Evolutionary conservation across 1,140 invertebrate species (phyloP), one percentile per base, ranked within the genome.

Genomic region (Apocrypta bakeri): DNA sequence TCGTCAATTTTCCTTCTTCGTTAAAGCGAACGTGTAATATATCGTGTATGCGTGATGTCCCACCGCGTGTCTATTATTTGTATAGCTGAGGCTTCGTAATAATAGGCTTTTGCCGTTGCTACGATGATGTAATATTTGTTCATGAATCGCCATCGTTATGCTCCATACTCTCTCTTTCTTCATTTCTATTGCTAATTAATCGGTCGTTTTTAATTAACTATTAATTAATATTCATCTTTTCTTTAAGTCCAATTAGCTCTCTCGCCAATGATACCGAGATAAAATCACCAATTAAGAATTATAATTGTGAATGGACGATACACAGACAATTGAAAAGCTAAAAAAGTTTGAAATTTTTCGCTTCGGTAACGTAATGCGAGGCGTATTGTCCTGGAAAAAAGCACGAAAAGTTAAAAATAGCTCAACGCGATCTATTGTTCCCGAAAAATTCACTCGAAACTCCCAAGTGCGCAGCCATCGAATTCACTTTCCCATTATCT

Each of bases 401-500:
- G 48, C 48, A 4, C 48, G 4, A 56, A 56, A 56, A n/a, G 48
- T n/a, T 56, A n/a, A 56, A n/a, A 56, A 56, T 56, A 56, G 17
- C 48, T 6, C 48, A 21, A 56, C 48, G 17, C 48, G 14, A 14
- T 21, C 48, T 6, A 3, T 6, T 21, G 7, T n/a, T 21, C 48
- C 21, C n/a, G 33, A 37, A 56, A 56, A 56, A 56, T 56, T 21
- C 48, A n/a, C 48, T 56, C 48, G 48, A 56, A 21, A 21, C 48
- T 56, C 14, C 48, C 48, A 56, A 56, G 48, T 56, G 48, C 48
- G 17, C 48, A 56, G 14, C 48, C 48, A 56, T 74, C 40, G 42
- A 86, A 87, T 86, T 84, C 81, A 81, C 84, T 87, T 84, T 87
- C 82, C 80, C 78, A 68, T 75, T 66, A 73, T 83, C 78, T 83